These are phyloP conservation scores for Takifugu flavidus DNA, from an alignment of 2,113 vertebrate genomes.

Conservation along the genomic window DNA sequence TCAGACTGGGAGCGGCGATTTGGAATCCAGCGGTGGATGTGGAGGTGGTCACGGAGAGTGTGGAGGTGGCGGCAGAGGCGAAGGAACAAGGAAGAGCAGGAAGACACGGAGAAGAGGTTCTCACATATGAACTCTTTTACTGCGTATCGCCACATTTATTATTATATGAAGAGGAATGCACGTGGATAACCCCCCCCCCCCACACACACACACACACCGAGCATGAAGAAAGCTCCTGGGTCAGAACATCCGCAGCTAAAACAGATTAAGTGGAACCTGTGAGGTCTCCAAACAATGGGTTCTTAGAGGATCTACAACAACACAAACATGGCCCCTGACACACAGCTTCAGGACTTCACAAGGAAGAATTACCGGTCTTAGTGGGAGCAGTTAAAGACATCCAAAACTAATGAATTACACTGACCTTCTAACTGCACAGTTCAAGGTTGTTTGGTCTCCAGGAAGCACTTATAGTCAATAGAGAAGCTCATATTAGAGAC, in stretches of 20 bases:
- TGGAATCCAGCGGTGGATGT: constrained; percentile 68
- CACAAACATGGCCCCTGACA: constrained; percentile 63
- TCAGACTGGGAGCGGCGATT: constrained; percentile 86
- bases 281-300: constrained; percentile 62
- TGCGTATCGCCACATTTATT: no score
- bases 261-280: constrained; percentile 59
- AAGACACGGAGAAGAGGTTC: constrained; percentile 51
- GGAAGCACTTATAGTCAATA: neutral
- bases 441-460: constrained; percentile 14
- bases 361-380: constrained; percentile 40
- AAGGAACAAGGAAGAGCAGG: constrained; percentile 11
- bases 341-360: constrained; percentile 54
- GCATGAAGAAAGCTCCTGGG: constrained; percentile 54
- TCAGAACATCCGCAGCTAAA: constrained; percentile 53
- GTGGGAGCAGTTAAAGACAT: constrained; percentile 29
- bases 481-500: neutral
- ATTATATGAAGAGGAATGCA: no score
- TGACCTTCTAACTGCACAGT: constrained; percentile 8
- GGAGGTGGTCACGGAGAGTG: constrained; percentile 53
- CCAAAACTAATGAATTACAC: constrained; percentile 42
- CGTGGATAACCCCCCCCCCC: constrained; percentile 27
- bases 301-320: constrained; percentile 64
- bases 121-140: constrained; percentile 31
- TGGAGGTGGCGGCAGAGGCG: constrained; percentile 24
- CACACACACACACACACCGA: constrained; percentile 11